Conservation (phyloP, 2,113 vertebrate species). For the Myrmecobius fasciatus region DNA sequence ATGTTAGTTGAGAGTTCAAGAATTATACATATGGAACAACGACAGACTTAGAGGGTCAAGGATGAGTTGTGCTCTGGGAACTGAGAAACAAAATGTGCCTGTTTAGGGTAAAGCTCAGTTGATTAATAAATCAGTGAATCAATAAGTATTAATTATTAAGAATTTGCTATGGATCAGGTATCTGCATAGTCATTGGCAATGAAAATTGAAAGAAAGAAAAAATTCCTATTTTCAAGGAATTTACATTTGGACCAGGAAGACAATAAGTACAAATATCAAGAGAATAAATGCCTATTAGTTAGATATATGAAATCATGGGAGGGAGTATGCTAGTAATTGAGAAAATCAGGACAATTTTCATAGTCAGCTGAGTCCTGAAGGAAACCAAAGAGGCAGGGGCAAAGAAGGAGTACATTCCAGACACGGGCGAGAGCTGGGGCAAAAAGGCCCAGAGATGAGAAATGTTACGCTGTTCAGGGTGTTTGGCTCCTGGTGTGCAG, state of each 20-base stretch:
- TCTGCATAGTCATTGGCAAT: neutral
- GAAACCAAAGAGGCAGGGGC: neutral
- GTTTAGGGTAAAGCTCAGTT: neutral
- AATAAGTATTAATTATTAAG: neutral
- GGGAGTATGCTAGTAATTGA: neutral
- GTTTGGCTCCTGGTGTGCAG: neutral
- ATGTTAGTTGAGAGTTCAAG: neutral
- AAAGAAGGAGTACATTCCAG: neutral
- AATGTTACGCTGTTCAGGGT: neutral
- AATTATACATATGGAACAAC: neutral
- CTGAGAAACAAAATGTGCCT: neutral
- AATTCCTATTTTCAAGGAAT: neutral
- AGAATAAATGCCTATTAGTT: neutral
- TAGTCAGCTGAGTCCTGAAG: neutral
- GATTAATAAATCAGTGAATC: neutral
- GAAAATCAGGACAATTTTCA: neutral
- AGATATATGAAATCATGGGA: neutral
- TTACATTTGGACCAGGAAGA: neutral
- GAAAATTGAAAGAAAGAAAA: neutral
- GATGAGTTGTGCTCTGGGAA: neutral
- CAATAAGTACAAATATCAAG: neutral
- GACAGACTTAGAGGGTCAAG: neutral
- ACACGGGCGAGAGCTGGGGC: neutral
- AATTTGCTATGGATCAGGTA: neutral
- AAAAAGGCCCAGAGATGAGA: neutral